A percentile compares a stretch with the other conserved stretches of the same genome.
Evolutionary conservation across 2,888 invertebrate species (phyloP).

Genomic region (Andrena hattorfiana): DNA sequence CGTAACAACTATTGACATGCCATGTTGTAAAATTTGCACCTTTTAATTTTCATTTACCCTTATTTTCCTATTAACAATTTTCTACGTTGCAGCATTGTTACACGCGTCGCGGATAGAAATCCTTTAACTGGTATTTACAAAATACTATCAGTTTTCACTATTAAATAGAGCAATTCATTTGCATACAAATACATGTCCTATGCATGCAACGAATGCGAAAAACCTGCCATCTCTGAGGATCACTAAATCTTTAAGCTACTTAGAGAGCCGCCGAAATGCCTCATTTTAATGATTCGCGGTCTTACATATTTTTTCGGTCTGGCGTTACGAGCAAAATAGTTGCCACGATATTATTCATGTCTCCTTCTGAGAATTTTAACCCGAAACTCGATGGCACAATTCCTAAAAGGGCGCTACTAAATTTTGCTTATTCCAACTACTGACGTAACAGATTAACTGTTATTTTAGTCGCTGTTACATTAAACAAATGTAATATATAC

Average conservation of each 20-base stretch:
- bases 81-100: not conserved
- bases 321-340: constrained; percentile 27
- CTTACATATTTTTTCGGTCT: constrained; percentile 44
- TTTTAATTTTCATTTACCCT: not conserved
- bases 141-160: not conserved
- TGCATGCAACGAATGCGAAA: constrained; percentile 20
- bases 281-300: constrained; percentile 56
- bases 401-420: not conserved
- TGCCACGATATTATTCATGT: constrained; percentile 27
- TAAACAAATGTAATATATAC: not conserved
- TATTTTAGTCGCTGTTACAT: not conserved
- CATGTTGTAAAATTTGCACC: no score
- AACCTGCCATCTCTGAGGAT: constrained; percentile 30
- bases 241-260: constrained; percentile 60
- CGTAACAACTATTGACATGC: no score
- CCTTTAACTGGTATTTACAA: not conserved
- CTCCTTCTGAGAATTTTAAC: constrained; percentile 26
- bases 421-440: not conserved
- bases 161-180: constrained; percentile 9
- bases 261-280: constrained; percentile 56
- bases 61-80: not conserved
- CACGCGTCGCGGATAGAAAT: not conserved
- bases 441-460: not conserved
- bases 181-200: not conserved
- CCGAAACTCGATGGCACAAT: constrained; percentile 6